Evolutionary conservation across 2,113 vertebrate species (phyloP), one percentile per base, ranked within the genome.

Genomic region (Macrotis lagotis): DNA sequence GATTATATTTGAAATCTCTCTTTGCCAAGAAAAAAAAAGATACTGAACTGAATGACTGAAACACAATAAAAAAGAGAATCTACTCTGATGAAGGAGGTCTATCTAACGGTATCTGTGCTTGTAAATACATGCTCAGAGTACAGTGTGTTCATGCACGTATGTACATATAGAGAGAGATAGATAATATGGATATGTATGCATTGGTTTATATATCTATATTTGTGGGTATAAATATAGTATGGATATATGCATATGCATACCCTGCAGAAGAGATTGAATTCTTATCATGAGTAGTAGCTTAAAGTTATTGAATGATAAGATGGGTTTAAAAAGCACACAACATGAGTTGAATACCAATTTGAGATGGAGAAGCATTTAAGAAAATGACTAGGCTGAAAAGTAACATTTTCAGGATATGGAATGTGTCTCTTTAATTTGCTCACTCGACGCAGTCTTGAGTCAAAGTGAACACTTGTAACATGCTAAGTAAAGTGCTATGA

Each of bases 1-100:
- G 93, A 96, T 94, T 97, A 91, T 97, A 94, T 97, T 0, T 98
- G 96, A 96, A 93, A 37, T 96, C 97, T 96, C 93, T 96, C 93
- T 97, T 95, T 92, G 94, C 93, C 97, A 96, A 94, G 96, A 97
- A 66, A 92, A 94, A 93, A 92, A 88, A 89, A 96, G 93, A 97
- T 66, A 66, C 31, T 66, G 31, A 16, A 91, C 49, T 91, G 52
- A 97, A 95, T 95, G 92, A 55, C 89, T 49, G 59, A 50, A 89
- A 95, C 94, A 98, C 95, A 97, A 96, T 93, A 22, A 88, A 95
- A 95, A 91, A 89, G 91, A 66, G 66, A 91, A 74, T 94, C 90
- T 89, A 50, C 51, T 88, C 48, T 6, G 90, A 93, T 9, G 28
- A 51, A 91, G 51, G 74, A 94, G n/a, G 66, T 90, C 89, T 48